These are phyloP conservation scores for Oceanodroma tethys DNA, from an alignment of 2,113 vertebrate genomes.

Conservation along the genomic window DNA sequence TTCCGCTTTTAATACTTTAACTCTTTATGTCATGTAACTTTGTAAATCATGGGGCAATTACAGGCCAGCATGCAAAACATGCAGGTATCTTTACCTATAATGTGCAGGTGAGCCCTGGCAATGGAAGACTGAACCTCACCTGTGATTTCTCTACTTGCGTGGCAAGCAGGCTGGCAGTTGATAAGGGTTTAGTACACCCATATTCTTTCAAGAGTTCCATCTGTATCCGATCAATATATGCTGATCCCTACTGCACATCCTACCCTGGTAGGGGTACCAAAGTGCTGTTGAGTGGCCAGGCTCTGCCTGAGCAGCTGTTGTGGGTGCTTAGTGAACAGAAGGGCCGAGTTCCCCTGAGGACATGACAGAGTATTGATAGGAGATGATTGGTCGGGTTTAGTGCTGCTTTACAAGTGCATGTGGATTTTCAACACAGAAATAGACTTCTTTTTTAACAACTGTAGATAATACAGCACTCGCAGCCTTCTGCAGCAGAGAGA, in stretches of 20 bases:
- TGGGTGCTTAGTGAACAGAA: not conserved
- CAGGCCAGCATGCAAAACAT: not conserved
- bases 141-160: not conserved
- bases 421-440: not conserved
- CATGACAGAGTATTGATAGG: too few relatives aligned
- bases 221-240: too few relatives aligned
- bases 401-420: not conserved
- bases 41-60: not conserved
- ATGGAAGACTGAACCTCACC: not conserved
- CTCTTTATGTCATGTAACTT: not conserved
- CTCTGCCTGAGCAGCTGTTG: not conserved
- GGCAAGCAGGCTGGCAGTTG: not conserved
- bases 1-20: not conserved
- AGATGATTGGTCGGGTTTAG: not conserved
- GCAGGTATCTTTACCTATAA: not conserved
- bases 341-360: accelerated
- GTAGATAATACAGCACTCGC: not conserved
- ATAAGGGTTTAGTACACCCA: not conserved
- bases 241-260: not conserved
- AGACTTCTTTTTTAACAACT: not conserved
- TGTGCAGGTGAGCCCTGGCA: not conserved
- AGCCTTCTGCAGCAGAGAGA: not conserved
- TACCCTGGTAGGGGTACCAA: not conserved
- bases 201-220: not conserved
- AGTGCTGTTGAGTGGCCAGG: not conserved